Evolutionary conservation across 2,888 invertebrate species (phyloP).

Genomic region (Tromatobia lineatoria): DNA sequence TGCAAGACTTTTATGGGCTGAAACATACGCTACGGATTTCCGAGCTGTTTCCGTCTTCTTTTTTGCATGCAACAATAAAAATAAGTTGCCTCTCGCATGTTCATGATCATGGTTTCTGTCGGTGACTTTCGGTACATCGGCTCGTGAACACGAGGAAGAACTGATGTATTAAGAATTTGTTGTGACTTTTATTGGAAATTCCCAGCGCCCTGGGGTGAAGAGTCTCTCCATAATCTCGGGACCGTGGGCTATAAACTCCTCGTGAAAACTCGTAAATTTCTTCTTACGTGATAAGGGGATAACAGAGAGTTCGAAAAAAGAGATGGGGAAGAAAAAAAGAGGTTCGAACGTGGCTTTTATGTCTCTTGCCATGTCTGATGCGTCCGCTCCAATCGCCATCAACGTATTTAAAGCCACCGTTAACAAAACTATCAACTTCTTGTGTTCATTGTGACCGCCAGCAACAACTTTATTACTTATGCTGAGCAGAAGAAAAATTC

Average conservation of each 20-base stretch:
- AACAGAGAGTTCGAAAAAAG: constrained; percentile 34
- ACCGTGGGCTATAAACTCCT: constrained; percentile 58
- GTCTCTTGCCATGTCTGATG: constrained; percentile 38
- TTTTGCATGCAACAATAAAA: constrained; percentile 18
- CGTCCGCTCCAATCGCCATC: constrained; percentile 47
- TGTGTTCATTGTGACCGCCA: neutral
- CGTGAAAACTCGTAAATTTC: constrained; percentile 67
- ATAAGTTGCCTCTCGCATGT: constrained; percentile 23
- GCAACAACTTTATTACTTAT: neutral
- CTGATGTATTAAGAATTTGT: constrained; percentile 67
- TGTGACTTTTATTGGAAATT: constrained; percentile 67
- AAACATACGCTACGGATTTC: constrained; percentile 6
- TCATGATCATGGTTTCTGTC: neutral
- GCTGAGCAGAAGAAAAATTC: too few species aligned
- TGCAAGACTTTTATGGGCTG: neutral
- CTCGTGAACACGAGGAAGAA: constrained; percentile 42
- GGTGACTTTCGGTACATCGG: constrained; percentile 21
- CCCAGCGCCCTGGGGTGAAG: constrained; percentile 35
- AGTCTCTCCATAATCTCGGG: constrained; percentile 50
- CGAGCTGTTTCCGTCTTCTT: neutral
- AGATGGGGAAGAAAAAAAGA: constrained; percentile 18
- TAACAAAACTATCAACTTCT: constrained; percentile 9
- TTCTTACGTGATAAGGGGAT: constrained; percentile 53
- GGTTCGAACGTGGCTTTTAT: constrained; percentile 59
- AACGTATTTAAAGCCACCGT: constrained; percentile 21